These are phyloP conservation scores for Heliconius hewitsoni DNA, from an alignment of 1,140 invertebrate species.

Conservation along the genomic window DNA sequence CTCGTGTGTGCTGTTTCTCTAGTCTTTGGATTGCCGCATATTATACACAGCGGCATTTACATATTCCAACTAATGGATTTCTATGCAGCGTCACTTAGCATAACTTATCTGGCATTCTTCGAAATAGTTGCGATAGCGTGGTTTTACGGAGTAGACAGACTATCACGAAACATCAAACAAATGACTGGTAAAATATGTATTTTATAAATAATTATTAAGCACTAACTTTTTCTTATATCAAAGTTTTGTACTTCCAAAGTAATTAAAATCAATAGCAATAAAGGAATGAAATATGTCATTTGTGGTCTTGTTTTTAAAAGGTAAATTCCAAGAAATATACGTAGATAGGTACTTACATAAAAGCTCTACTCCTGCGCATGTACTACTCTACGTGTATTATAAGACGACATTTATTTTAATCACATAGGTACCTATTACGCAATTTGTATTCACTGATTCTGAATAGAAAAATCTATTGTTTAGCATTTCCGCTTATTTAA, in stretches of 20 bases:
- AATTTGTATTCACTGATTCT: neutral
- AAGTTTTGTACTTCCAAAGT: no score
- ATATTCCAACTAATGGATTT: slow-evolving; percentile 96
- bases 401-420: neutral
- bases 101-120: slow-evolving; percentile 95
- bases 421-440: neutral
- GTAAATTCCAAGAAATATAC: no score
- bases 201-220: neutral
- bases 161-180: slow-evolving; percentile 91
- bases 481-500: slow-evolving; percentile 5
- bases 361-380: neutral
- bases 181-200: slow-evolving; percentile 87
- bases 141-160: slow-evolving; percentile 92
- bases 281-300: no score
- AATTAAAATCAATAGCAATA: neutral
- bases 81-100: slow-evolving; percentile 94
- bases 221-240: neutral
- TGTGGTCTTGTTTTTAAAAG: no score
- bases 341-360: no score
- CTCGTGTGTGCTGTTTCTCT: slow-evolving; percentile 92
- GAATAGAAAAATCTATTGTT: slow-evolving; percentile 7
- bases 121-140: slow-evolving; percentile 94
- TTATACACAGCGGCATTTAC: slow-evolving; percentile 94
- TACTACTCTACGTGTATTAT: neutral
- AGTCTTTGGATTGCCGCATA: slow-evolving; percentile 91